Evolutionary conservation across 2,888 invertebrate species (phyloP), one percentile per base, ranked within the genome.

Genomic region (Harpalus rubripes): DNA sequence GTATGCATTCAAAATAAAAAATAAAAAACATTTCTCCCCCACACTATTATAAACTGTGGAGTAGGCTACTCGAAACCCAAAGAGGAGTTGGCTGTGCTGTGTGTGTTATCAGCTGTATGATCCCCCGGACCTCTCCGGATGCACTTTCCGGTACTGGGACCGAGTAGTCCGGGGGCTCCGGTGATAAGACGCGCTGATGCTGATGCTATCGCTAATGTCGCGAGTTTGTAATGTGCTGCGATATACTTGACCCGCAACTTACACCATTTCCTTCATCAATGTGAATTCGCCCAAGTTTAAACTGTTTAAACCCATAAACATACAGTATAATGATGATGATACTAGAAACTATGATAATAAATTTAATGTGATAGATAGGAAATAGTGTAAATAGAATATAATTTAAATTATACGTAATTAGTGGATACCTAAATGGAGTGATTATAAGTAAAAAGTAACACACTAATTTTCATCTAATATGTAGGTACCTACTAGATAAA

Each of bases 191-290:
- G 63, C 65, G 16, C 81, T 52, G 44, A 58, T 63, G 41, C 16
- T 15, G 81, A 65, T 81, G 15, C 56, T 61, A 81, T 81, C 81
- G 65, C 81, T 65, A 81, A 65, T 81, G 81, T 81, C 65, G 41
- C 18, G 81, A 81, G 81, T 81, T 81, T 16, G 81, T 65, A 59
- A 18, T 52, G n/a, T 39, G 44, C 44, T 52, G 72, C 18, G 8
- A 26, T 74, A 74, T 18, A 74, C 72, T 74, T 74, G 72, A 74
- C 72, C 72, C 72, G 22, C 68, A 74, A 74, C 72, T 74, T 74
- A n/a, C 41, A 26, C 72, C 72, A 74, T 74, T 74, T 74, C 26
- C 44, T 52, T 52, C 44, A 52, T 52, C 44, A 52, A 52, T 52
- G 44, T 52, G 44, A 52, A 52, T 52, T 52, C 44, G 44, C 8